Evolutionary conservation across 2,113 vertebrate species (phyloP).

Genomic region (Petrocephalus zakoni): DNA sequence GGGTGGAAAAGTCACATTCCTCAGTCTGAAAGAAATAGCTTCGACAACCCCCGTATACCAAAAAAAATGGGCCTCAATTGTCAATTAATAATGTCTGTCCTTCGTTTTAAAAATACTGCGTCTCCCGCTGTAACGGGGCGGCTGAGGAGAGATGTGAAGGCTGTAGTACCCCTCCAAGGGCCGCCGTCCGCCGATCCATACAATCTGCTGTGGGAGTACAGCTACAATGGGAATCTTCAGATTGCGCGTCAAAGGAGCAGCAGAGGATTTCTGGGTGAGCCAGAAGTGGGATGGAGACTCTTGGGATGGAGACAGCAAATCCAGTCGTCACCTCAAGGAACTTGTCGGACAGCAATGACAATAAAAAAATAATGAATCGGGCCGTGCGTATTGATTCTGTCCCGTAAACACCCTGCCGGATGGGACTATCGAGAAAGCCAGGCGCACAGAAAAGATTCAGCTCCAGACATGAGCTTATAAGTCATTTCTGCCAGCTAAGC

Average conservation of each 20-base stretch:
- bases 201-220: neutral
- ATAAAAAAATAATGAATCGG: neutral
- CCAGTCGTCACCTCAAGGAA: neutral
- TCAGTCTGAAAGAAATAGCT: neutral
- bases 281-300: neutral
- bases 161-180: too few species aligned
- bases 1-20: slow-evolving; percentile 30
- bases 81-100: neutral
- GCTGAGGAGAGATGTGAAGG: too few species aligned
- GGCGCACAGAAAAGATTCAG: neutral
- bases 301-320: neutral
- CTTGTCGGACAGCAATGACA: neutral
- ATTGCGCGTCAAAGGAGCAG: neutral
- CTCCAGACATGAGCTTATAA: neutral
- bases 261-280: neutral
- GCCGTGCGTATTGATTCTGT: neutral
- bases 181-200: too few species aligned
- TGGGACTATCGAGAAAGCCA: neutral
- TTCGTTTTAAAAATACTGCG: neutral
- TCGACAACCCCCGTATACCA: neutral
- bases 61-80: neutral
- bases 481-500: neutral
- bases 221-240: neutral
- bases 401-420: neutral
- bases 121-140: neutral